phyloP scores from a whole-genome alignment of 2,888 invertebrate species.

The Drosophila helvetica region DNA sequence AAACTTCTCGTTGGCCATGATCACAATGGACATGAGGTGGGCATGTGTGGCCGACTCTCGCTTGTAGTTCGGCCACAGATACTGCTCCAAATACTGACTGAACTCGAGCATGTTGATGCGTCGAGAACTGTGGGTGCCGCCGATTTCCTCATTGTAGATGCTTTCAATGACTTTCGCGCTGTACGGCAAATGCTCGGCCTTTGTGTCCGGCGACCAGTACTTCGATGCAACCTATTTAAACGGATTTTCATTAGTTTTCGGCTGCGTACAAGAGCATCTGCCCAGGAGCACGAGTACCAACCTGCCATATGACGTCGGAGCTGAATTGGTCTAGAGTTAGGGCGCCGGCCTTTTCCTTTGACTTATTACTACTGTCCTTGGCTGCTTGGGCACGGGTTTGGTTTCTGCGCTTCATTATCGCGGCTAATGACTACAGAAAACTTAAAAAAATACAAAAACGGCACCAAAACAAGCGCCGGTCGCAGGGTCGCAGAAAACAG shows the following conservation, averaged over 20 bases:
- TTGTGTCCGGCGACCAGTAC: slow-evolving; percentile 96
- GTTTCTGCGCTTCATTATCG: slow-evolving; percentile 63
- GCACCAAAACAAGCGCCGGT: slow-evolving; percentile 60
- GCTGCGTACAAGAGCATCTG: slow-evolving; percentile 34
- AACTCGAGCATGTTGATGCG: slow-evolving; percentile 98
- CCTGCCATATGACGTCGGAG: slow-evolving; percentile 94
- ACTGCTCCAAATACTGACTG: slow-evolving; percentile 98
- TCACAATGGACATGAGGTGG: slow-evolving; percentile 98
- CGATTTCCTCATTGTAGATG: slow-evolving; percentile 94
- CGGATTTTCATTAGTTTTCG: slow-evolving; percentile 1
- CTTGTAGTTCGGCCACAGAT: slow-evolving; percentile 97
- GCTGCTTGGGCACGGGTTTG: slow-evolving; percentile 43
- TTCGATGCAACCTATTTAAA: slow-evolving; percentile 91
- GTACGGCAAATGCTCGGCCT: slow-evolving; percentile 89
- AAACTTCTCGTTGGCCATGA: slow-evolving; percentile 99
- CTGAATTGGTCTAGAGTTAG: slow-evolving; percentile 94
- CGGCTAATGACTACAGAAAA: not conserved
- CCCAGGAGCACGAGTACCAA: slow-evolving; percentile 81
- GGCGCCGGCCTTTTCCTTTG: slow-evolving; percentile 58
- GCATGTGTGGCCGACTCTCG: slow-evolving; percentile 90
- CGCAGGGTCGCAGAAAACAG: slow-evolving; percentile 20
- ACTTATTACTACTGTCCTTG: slow-evolving; percentile 27
- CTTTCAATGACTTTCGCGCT: slow-evolving; percentile 93
- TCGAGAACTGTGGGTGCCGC: slow-evolving; percentile 91
- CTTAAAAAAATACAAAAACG: slow-evolving; percentile 26